Evolutionary conservation across 1,140 invertebrate genomes (phyloP), one percentile per base, ranked within the genome.

Genomic region (Philotrypesis tridentata): DNA sequence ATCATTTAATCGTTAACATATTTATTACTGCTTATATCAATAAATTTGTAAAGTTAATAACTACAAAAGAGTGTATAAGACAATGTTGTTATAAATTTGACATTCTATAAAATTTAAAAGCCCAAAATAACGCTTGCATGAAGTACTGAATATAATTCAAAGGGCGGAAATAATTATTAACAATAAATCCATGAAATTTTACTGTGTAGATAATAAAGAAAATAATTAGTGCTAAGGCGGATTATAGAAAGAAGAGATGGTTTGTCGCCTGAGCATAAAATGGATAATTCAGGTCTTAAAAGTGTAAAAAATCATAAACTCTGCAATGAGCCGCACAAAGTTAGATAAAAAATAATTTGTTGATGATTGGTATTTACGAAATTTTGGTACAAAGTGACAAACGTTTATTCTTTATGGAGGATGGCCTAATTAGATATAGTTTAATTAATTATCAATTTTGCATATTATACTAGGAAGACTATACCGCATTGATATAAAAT

Each of bases 351-450:
- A 70, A 1, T 8, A 68, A 37, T 25, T 72, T 71, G 55, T 74
- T 71, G 67, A 23, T 48, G 73, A 55, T 31, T 72, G 65, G 77
- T 29, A 78, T 73, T 68, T 5, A 37, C 9, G 33, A 78, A 68
- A 82, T 40, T 65, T 81, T 37, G 71, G 37, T 78, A 77, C 48
- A 63, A 72, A 77, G 17, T 72, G 33, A 82, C 17, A 72, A 82
- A 73, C 25, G n/a, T 63, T 82, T 71, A 75, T 74, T 76, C 37
- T 76, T 63, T 37, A 72, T 29, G 33, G 23, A 73, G 23, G 29
- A 77, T 82, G 73, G 74, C 74, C 73, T 82, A 82, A 76, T 71
- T 82, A 77, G 73, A 77, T 63, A 77, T 63, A 77, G 37, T 77
- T 70, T 75, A 82, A 75, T 74, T 2, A 76, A 75, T 74, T 1